A percentile compares a stretch with the other conserved stretches of the same genome.
Conservation (phyloP, 2,888 invertebrate genomes). For the Andrena bucephala region DNA sequence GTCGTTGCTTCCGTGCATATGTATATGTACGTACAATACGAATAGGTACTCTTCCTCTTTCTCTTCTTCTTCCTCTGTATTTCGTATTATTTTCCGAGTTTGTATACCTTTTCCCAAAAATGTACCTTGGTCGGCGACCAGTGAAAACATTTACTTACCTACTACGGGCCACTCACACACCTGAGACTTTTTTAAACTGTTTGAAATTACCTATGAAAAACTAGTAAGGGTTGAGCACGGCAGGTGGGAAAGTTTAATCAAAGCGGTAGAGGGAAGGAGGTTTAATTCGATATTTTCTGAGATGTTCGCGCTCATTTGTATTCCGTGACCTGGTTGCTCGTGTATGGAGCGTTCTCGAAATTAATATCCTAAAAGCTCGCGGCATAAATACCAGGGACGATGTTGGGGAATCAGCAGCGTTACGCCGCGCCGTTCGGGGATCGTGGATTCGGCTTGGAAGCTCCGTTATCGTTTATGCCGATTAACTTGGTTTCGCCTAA, state of each 20-base stretch:
- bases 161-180: too few species aligned
- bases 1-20: slow-evolving; percentile 3
- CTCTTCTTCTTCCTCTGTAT: too few species aligned
- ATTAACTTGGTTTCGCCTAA: slow-evolving; percentile 43
- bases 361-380: slow-evolving; percentile 53
- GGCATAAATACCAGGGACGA: slow-evolving; percentile 24
- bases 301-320: slow-evolving; percentile 17
- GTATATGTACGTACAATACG: neutral
- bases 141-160: too few species aligned
- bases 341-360: slow-evolving; percentile 29
- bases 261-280: slow-evolving; percentile 5
- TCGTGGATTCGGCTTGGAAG: slow-evolving; percentile 16
- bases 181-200: too few species aligned
- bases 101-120: too few species aligned
- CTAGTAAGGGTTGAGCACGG: neutral
- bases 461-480: slow-evolving; percentile 49
- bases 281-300: slow-evolving; percentile 48
- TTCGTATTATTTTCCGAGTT: too few species aligned
- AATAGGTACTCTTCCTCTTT: neutral
- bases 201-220: too few species aligned
- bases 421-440: neutral
- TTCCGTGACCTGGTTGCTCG: slow-evolving; percentile 48
- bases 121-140: too few species aligned
- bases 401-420: slow-evolving; percentile 8
- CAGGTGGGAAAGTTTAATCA: slow-evolving; percentile 50